Conservation (phyloP, 2,113 vertebrate species). For the Gracilinanus agilis region DNA sequence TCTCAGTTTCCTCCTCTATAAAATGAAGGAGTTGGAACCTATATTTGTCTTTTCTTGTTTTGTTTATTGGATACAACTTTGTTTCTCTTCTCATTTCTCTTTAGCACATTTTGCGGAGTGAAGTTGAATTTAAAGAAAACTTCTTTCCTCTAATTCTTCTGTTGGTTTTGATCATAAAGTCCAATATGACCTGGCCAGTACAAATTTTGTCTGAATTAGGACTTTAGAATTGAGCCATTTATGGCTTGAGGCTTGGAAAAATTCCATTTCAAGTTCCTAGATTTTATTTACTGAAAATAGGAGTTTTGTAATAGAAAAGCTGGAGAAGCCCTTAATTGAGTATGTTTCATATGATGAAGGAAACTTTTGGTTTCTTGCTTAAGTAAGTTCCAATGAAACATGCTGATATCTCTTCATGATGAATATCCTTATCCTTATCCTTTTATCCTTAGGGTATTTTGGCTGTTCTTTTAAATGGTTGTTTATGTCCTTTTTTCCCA, state of each 20-base stretch:
- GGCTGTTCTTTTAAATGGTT: slow-evolving; percentile 52
- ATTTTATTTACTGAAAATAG: background rate
- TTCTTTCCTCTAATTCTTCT: background rate
- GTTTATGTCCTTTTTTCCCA: slow-evolving; percentile 75
- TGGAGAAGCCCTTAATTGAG: slow-evolving; percentile 22
- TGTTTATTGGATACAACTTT: slow-evolving; percentile 53
- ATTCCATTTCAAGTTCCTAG: slow-evolving; percentile 21
- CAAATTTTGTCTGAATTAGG: slow-evolving; percentile 42
- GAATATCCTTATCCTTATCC: too few species aligned
- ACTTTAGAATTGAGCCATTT: slow-evolving; percentile 48
- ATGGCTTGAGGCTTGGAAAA: slow-evolving; percentile 18
- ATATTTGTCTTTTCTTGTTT: background rate
- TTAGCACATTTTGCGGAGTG: background rate
- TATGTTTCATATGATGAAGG: slow-evolving; percentile 35
- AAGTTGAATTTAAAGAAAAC: slow-evolving; percentile 48
- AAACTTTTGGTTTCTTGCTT: slow-evolving; percentile 48
- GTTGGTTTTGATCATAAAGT: slow-evolving; percentile 24
- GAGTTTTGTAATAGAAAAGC: slow-evolving; percentile 39
- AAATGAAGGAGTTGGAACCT: background rate
- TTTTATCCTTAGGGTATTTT: slow-evolving; percentile 45
- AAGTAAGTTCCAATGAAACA: slow-evolving; percentile 44
- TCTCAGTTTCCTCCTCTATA: background rate
- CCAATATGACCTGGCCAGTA: slow-evolving; percentile 15
- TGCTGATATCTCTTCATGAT: slow-evolving; percentile 13
- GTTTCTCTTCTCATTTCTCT: slow-evolving; percentile 18